phyloP scores from a whole-genome alignment of 1,140 invertebrate species.

The Oreohelix idahoensis region DNA sequence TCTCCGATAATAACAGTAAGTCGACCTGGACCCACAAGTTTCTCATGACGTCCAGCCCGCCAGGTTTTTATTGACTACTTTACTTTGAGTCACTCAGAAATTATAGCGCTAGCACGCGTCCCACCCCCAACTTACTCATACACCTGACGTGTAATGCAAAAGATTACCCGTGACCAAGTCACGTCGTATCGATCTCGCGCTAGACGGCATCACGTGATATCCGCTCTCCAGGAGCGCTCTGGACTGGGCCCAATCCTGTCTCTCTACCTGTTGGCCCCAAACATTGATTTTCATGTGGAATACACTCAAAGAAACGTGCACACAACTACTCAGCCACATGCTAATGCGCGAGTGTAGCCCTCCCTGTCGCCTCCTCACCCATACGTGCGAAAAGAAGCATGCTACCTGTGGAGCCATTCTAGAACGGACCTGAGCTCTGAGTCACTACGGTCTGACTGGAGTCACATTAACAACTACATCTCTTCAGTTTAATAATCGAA shows the following conservation, averaged over 20 bases:
- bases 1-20: too few species aligned
- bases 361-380: not conserved
- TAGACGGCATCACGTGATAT: not conserved
- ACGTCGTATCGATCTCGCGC: not conserved
- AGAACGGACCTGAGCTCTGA: not conserved
- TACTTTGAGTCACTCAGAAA: too few species aligned
- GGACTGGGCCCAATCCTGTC: not conserved
- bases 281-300: not conserved
- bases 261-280: constrained; percentile 12
- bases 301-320: not conserved
- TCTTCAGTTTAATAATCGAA: too few species aligned
- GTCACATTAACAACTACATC: too few species aligned
- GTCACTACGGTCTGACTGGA: too few species aligned
- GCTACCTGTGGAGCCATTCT: not conserved
- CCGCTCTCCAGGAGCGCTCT: not conserved
- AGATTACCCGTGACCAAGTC: not conserved
- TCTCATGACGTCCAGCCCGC: too few species aligned
- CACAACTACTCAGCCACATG: not conserved
- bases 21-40: too few species aligned
- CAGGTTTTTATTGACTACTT: too few species aligned
- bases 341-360: not conserved
- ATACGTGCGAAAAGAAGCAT: not conserved
- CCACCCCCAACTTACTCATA: not conserved
- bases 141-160: not conserved
- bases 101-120: too few species aligned